Base-by-base conservation (phyloP, 1,140 invertebrate species). In the Macrosteles quadrilineatus region DNA sequence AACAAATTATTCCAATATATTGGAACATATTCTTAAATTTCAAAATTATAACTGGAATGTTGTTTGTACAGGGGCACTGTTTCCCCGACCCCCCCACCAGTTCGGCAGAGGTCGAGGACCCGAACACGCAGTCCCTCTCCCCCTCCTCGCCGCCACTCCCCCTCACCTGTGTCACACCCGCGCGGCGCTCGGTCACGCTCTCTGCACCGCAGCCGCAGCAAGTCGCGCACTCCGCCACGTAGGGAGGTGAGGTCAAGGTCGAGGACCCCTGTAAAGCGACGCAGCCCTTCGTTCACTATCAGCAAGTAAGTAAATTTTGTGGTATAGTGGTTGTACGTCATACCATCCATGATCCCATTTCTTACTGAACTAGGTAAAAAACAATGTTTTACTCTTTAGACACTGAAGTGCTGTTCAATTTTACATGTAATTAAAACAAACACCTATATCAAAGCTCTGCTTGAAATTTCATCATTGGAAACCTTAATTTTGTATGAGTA, bases 181-280 rank as follows among this genome's bases (percentile, higher is more conserved):
- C 32, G 32, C 32, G 32, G 32, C 32, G 32, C 4, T 14, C 4
- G 32, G 32, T 36, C 32, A 4, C 32, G 32, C 4, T 36, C 32
- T 70, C 83, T 82, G 12, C 32, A 67, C 25, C 47, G 53, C 55
- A 29, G 12, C 27, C 55, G 25, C 55, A 50, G 47, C 47, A 67
- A 47, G 65, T 9, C 40, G 65, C 67, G 17, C 14, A 30, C 36
- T 11, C 27, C 45, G 31, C 17, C 45, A 12, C 31, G 29, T 6
- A 4, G n/a, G 1, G 14, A 12, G 1, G 2, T 2, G 1, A 71
- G 71, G 36, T 59, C 72, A 1, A 50, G 67, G 12, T 70, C 72
- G 11, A 27, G 74, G 36, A 70, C 36, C 1, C 62, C 62, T 31
- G 36, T 17, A 27, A 64, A 64, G 62, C 2, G 62, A 11, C 32